These are phyloP conservation scores for Macquaria australasica DNA, from an alignment of 2,113 vertebrate species.

Conservation along the genomic window DNA sequence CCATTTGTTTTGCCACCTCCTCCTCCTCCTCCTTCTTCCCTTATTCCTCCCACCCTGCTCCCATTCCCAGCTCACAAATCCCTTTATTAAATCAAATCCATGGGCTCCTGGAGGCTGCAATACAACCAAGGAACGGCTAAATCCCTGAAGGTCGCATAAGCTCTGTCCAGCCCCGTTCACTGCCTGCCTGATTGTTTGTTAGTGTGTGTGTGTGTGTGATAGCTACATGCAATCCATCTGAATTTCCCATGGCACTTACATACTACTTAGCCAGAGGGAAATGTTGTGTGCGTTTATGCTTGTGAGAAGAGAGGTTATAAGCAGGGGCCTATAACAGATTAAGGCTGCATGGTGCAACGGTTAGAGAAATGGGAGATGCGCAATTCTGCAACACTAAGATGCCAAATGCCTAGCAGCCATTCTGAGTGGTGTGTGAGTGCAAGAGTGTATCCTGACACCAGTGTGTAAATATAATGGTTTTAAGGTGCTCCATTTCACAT, in stretches of 20 bases:
- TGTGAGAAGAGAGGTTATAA: constrained; percentile 64
- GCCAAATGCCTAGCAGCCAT: constrained; percentile 65
- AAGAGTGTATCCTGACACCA: constrained; percentile 12
- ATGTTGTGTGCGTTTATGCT: constrained; percentile 57
- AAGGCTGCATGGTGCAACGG: constrained; percentile 59
- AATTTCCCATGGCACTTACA: constrained; percentile 75
- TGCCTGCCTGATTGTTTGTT: constrained; percentile 55
- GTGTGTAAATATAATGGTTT: constrained; percentile 63
- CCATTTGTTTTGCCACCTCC: constrained; percentile 30
- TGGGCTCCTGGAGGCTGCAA: constrained; percentile 53
- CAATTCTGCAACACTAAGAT: constrained; percentile 64
- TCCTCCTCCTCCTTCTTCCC: not conserved
- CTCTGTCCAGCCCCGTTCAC: constrained; percentile 51
- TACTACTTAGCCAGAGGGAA: constrained; percentile 71
- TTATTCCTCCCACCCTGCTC: constrained; percentile 28
- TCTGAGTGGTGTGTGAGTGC: constrained; percentile 27
- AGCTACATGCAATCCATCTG: constrained; percentile 54
- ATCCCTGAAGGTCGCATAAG: constrained; percentile 62
- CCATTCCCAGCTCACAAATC: constrained; percentile 62
- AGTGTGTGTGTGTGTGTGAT: constrained; percentile 33
- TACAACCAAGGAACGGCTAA: constrained; percentile 66
- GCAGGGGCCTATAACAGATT: constrained; percentile 69
- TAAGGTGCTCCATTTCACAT: constrained; percentile 66
- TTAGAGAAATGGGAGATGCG: constrained; percentile 68
- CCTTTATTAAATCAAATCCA: constrained; percentile 79